Percentiles rank a stretch among this genome's conserved stretches.
These are phyloP conservation scores for Chalcosyrphus nemorum DNA, from an alignment of 2,888 invertebrate species.

Conservation along the genomic window DNA sequence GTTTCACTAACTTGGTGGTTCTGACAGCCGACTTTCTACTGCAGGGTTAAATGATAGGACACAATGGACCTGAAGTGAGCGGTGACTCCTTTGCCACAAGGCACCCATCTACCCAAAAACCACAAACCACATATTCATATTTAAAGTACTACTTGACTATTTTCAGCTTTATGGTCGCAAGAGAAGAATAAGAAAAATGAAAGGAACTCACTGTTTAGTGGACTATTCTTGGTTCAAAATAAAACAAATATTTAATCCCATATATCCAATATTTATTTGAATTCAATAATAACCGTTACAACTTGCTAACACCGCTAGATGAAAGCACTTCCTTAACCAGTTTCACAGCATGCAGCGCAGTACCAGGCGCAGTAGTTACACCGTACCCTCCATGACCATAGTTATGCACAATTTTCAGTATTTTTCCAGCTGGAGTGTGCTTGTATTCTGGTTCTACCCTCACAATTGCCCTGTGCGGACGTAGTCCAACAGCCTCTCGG, in stretches of 20 bases:
- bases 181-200: neutral
- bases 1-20: too few relatives aligned
- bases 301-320: conserved; percentile 77
- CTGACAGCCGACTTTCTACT: too few relatives aligned
- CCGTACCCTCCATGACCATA: conserved; percentile 98
- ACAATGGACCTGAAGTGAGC: too few relatives aligned
- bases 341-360: conserved; percentile 89
- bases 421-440: conserved; percentile 80
- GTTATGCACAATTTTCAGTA: conserved; percentile 91
- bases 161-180: too few relatives aligned
- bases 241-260: neutral
- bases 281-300: conserved; percentile 73
- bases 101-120: too few relatives aligned
- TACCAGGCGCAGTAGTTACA: conserved; percentile 94
- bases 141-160: too few relatives aligned
- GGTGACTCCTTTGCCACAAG: too few relatives aligned
- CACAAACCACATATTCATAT: too few relatives aligned
- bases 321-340: conserved; percentile 85
- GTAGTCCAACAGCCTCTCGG: conserved; percentile 88
- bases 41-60: too few relatives aligned
- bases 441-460: conserved; percentile 87
- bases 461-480: conserved; percentile 90
- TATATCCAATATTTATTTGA: neutral
- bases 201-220: too few relatives aligned
- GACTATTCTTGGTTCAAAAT: neutral